Percentiles rank a stretch among this genome's conserved stretches.
Evolutionary conservation across 1,140 invertebrate species (phyloP).

Genomic region (Lasioglossum baleicum): DNA sequence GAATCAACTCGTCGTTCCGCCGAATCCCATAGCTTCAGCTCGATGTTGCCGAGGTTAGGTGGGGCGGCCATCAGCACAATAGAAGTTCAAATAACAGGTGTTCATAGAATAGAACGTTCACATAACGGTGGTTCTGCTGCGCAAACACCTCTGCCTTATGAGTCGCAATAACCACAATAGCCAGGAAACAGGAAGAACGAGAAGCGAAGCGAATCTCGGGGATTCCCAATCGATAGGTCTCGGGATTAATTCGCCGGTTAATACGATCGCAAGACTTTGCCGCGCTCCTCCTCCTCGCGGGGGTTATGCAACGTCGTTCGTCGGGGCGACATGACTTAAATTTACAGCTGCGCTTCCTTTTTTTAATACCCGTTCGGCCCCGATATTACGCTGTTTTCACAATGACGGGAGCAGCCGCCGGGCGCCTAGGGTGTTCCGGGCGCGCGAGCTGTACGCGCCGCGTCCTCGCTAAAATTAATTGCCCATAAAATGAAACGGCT

Average conservation of each 20-base stretch:
- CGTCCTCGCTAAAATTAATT: constrained; percentile 69
- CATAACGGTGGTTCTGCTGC: too few species aligned
- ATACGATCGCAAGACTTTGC: not conserved
- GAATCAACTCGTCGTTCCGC: too few species aligned
- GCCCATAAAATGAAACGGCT: constrained; percentile 71
- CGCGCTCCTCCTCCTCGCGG: too few species aligned
- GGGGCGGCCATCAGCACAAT: too few species aligned
- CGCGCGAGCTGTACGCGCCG: constrained; percentile 42
- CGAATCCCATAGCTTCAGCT: too few species aligned
- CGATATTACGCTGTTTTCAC: constrained; percentile 36
- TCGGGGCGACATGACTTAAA: constrained; percentile 7
- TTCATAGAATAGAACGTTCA: too few species aligned
- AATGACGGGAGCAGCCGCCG: constrained; percentile 10
- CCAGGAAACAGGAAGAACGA: not conserved
- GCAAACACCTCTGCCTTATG: too few species aligned
- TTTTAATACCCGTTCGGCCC: constrained; percentile 34
- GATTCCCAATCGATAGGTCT: not conserved
- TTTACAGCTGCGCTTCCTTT: constrained; percentile 10
- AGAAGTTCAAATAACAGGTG: too few species aligned
- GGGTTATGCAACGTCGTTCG: not conserved
- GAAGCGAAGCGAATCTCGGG: not conserved
- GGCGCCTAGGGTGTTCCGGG: not conserved
- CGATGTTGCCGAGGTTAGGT: too few species aligned
- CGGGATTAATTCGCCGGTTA: constrained; percentile 1
- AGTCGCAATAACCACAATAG: too few species aligned